These are phyloP conservation scores for Neodiprion pinetum DNA, from an alignment of 1,140 invertebrate species.

Conservation along the genomic window DNA sequence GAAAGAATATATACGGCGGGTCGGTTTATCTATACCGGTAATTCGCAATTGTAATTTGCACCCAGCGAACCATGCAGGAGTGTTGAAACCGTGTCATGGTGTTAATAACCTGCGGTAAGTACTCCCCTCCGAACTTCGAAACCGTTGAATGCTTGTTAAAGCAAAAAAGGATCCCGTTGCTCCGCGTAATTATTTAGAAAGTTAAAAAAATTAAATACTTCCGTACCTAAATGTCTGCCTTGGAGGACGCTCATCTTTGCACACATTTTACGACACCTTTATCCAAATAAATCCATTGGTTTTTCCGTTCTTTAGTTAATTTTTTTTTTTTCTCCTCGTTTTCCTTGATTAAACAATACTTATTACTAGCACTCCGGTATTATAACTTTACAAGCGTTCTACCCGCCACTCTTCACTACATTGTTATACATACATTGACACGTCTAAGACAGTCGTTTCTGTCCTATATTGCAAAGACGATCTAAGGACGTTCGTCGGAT, in stretches of 20 bases:
- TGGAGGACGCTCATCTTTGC: constrained; percentile 62
- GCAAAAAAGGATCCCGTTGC: neutral
- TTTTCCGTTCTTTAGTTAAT: neutral
- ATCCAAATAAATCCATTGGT: constrained; percentile 5
- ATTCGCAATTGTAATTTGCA: constrained; percentile 49
- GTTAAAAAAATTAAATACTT: constrained; percentile 16
- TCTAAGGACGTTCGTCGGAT: neutral
- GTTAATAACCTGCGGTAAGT: constrained; percentile 52
- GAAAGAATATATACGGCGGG: too few relatives aligned
- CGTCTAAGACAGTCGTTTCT: neutral
- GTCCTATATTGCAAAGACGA: neutral
- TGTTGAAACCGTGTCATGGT: constrained; percentile 55
- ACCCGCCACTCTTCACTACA: neutral
- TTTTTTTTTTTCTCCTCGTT: too few relatives aligned
- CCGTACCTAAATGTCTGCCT: constrained; percentile 59
- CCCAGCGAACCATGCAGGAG: constrained; percentile 54
- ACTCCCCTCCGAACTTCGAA: constrained; percentile 27
- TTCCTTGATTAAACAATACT: neutral
- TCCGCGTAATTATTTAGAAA: neutral
- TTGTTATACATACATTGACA: neutral
- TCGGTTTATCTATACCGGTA: neutral
- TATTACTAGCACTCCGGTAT: neutral
- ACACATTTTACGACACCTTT: constrained; percentile 43
- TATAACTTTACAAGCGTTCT: neutral
- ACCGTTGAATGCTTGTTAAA: neutral